Evolutionary conservation across 2,888 invertebrate genomes (phyloP).

Genomic region (Cheilosia urbana): DNA sequence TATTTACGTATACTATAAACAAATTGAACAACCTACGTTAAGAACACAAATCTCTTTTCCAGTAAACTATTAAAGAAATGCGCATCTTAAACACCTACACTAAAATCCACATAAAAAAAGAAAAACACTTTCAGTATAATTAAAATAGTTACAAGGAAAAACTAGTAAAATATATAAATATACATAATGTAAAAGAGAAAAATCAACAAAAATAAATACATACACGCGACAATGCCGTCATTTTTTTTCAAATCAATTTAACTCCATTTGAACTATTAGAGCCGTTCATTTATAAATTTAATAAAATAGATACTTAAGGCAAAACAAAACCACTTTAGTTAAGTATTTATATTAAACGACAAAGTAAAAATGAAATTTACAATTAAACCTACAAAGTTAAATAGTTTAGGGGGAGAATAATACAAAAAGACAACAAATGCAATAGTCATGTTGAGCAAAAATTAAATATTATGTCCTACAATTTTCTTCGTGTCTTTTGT

Average conservation of each 20-base stretch:
- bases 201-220: not conserved
- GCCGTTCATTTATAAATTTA: conserved; percentile 19
- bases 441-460: conserved; percentile 7
- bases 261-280: conserved; percentile 14
- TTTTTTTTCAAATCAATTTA: conserved; percentile 6
- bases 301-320: conserved; percentile 31
- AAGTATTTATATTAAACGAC: not conserved
- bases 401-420: conserved; percentile 6
- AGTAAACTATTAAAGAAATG: conserved; percentile 9
- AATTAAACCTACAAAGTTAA: conserved; percentile 22
- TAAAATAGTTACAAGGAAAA: conserved; percentile 14
- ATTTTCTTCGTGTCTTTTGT: not conserved
- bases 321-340: conserved; percentile 21
- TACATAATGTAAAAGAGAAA: not conserved
- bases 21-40: conserved; percentile 1
- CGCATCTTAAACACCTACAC: conserved; percentile 33
- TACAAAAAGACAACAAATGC: not conserved
- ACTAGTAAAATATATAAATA: conserved; percentile 16
- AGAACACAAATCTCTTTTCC: conserved; percentile 29
- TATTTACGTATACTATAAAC: not conserved
- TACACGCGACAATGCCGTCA: conserved; percentile 1
- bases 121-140: conserved; percentile 8
- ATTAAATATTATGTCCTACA: not conserved
- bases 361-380: conserved; percentile 11
- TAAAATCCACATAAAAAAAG: conserved; percentile 19